Base-by-base conservation (phyloP, 2,113 vertebrate genomes). In the Litocranius walleri region DNA sequence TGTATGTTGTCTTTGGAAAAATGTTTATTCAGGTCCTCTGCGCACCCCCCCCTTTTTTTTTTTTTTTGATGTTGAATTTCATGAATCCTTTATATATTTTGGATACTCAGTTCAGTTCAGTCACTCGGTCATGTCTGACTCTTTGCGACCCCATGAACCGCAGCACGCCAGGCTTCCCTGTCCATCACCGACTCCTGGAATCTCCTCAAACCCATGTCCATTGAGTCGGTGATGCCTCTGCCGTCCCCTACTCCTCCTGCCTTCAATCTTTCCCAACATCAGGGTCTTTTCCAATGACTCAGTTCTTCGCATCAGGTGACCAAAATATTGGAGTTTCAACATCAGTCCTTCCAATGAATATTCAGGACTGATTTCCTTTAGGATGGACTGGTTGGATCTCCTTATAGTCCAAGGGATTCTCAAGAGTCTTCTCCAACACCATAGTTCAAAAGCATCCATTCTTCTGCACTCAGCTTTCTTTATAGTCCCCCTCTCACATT, bases 61-160 rank as follows among this genome's bases (percentile, higher is more conserved):
- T 19, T 81, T 81, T 81, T 52, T 52, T 13, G 16, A 7, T 82
- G 48, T 54, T 52, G 80, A n/a, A 10, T 52, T 54, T 5, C 21
- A n/a, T 82, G 17, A 82, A 54, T 82, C 6, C 30, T 80, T 80
- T 21, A 21, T 81, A 21, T 33, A 52, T 81, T 81, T 81, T 81
- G 17, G 48, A 13, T 33, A 21, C 12, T 40, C 36, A 40, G n/a
- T 67, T 67, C 17, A 67, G 7, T 71, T 71, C n/a, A 71, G 19
- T 71, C 1, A 0, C n/a, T 71, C 9, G 40, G 67, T 40, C 5
- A 0, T 40, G 67, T 40, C 67, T 3, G 3, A 12, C 67, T 40
- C n/a, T 71, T 71, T 40, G n/a, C 0, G 0, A 71, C 67, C 19
- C n/a, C 67, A 12, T 71, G 67, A 40, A 36, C 2, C 0, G 0